phyloP scores from a whole-genome alignment of 2,113 vertebrate genomes.

The Pteronura brasiliensis region DNA sequence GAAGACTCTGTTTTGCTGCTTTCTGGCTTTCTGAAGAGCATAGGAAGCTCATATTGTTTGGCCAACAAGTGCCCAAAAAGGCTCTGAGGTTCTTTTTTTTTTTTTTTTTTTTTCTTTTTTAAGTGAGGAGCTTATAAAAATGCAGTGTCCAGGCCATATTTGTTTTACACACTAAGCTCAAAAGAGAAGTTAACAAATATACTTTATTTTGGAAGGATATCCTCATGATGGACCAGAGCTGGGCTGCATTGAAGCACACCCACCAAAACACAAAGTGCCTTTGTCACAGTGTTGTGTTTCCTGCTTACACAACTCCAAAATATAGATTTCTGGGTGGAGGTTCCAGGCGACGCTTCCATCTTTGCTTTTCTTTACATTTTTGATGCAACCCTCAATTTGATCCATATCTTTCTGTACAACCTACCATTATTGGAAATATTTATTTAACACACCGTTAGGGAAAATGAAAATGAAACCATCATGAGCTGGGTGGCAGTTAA shows the following conservation, averaged over 20 bases:
- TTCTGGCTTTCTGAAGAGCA: background rate
- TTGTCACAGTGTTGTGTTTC: background rate
- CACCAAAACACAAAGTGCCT: background rate
- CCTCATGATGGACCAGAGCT: background rate
- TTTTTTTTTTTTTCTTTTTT: background rate
- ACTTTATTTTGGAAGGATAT: background rate
- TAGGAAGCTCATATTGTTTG: background rate
- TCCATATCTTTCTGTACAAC: background rate
- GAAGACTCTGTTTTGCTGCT: background rate
- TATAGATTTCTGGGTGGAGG: accelerated
- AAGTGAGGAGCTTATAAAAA: background rate
- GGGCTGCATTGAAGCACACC: background rate
- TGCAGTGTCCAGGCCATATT: background rate
- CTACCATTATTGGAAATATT: background rate
- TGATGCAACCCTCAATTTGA: background rate
- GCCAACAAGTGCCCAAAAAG: background rate
- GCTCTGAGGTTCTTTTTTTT: background rate
- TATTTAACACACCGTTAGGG: background rate
- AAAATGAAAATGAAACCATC: background rate
- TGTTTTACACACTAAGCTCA: background rate
- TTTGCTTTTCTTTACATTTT: background rate
- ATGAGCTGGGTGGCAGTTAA: background rate
- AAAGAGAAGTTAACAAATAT: background rate
- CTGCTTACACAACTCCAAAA: background rate
- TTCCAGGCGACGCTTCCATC: accelerated